Evolutionary conservation across 1,140 invertebrate species (phyloP).

Genomic region (Leptoteleia sp.): DNA sequence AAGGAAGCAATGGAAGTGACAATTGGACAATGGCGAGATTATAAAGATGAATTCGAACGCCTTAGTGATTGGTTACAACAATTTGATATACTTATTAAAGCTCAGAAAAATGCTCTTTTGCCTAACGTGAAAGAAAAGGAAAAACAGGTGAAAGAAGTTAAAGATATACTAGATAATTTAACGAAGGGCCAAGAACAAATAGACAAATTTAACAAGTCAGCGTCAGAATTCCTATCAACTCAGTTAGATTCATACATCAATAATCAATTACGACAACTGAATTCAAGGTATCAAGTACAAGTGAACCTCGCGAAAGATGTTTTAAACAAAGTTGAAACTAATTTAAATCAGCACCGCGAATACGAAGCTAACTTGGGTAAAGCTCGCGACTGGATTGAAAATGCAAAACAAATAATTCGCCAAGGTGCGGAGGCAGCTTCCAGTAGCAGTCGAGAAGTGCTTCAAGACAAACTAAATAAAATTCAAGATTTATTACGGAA

Average conservation of each 20-base stretch:
- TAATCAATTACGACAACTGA: conserved; percentile 94
- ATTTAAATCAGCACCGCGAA: conserved; percentile 92
- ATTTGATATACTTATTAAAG: conserved; percentile 94
- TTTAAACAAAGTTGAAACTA: conserved; percentile 94
- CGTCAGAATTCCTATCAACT: conserved; percentile 88
- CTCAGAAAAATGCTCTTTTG: conserved; percentile 92
- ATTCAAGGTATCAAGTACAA: conserved; percentile 94
- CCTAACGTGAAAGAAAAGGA: conserved; percentile 92
- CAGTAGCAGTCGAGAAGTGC: conserved; percentile 90
- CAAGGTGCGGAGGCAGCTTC: conserved; percentile 89
- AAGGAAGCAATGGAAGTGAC: conserved; percentile 91
- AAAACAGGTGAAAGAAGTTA: conserved; percentile 90
- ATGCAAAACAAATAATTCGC: conserved; percentile 91
- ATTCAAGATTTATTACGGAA: conserved; percentile 90
- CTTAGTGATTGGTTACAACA: conserved; percentile 96
- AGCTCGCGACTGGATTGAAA: conserved; percentile 93
- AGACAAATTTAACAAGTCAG: conserved; percentile 90
- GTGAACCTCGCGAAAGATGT: conserved; percentile 96
- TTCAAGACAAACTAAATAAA: conserved; percentile 90
- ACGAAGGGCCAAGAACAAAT: conserved; percentile 91
- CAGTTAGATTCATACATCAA: conserved; percentile 95
- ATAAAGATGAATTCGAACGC: conserved; percentile 95
- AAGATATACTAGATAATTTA: conserved; percentile 88
- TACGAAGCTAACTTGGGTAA: conserved; percentile 90
- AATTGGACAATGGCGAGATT: conserved; percentile 92